phyloP scores from a whole-genome alignment of 2,113 vertebrate genomes.

The Noturus placidus region DNA sequence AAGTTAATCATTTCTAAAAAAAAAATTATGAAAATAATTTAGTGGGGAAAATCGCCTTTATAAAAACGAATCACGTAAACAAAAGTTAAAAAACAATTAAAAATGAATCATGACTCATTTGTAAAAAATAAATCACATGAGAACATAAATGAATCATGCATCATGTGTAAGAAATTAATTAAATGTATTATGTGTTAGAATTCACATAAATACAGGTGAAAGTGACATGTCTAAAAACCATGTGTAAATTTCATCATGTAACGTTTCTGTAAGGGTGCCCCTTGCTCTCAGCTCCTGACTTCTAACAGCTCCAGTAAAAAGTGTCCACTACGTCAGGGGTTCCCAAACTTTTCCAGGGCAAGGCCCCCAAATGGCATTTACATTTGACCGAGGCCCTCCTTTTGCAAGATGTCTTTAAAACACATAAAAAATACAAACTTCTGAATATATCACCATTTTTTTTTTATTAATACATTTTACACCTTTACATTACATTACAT shows the following conservation, averaged over 20 bases:
- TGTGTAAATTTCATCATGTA: background rate
- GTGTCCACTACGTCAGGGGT: background rate
- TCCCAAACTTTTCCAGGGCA: too few species aligned
- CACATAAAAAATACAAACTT: too few species aligned
- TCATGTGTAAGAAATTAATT: background rate
- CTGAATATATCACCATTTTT: too few species aligned
- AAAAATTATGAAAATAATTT: background rate
- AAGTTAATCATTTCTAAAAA: too few species aligned
- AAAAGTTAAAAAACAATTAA: background rate
- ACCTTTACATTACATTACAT: too few species aligned
- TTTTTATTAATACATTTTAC: too few species aligned
- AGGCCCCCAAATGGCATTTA: too few species aligned
- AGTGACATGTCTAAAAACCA: background rate
- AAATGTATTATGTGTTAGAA: background rate
- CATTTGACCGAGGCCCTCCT: too few species aligned
- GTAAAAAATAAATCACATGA: background rate
- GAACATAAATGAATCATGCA: background rate
- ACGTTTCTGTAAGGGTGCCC: background rate
- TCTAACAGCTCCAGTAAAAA: slow-evolving; percentile 8
- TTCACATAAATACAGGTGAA: background rate
- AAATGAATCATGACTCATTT: background rate
- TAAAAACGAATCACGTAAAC: background rate
- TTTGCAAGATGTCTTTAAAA: too few species aligned
- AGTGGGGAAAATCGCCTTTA: background rate
- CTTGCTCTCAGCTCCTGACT: background rate